Percentiles rank a stretch among this genome's conserved stretches.
Conservation (phyloP, 1,140 invertebrate genomes). For the Trichonephila inaurata region DNA sequence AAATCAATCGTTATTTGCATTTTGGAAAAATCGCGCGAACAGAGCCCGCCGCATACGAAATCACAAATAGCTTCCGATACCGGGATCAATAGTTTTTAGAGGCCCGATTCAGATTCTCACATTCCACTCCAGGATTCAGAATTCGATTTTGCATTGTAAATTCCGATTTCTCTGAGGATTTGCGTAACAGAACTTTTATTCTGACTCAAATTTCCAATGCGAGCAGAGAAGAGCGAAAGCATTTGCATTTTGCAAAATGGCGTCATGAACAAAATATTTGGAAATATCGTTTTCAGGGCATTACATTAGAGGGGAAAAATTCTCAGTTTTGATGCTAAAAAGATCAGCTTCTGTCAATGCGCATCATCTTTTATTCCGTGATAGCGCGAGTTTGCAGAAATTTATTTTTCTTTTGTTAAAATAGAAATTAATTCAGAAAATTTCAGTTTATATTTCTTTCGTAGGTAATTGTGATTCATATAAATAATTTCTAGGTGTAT, state of each 20-base stretch:
- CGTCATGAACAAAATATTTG: not conserved
- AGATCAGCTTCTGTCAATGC: too few species aligned
- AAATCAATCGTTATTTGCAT: conserved; percentile 1
- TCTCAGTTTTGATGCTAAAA: too few species aligned
- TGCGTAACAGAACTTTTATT: not conserved
- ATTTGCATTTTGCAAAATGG: conserved; percentile 11
- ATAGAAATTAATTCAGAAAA: too few species aligned
- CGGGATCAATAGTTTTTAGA: not conserved
- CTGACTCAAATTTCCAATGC: not conserved
- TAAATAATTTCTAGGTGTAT: too few species aligned
- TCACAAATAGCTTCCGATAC: not conserved
- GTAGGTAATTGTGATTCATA: too few species aligned
- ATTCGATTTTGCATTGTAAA: conserved; percentile 27
- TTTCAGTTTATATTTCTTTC: too few species aligned
- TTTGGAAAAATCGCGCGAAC: not conserved
- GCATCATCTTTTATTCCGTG: too few species aligned
- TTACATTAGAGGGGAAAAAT: not conserved
- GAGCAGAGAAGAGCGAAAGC: not conserved
- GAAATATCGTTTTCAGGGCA: not conserved
- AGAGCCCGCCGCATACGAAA: not conserved
- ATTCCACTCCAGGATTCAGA: not conserved
- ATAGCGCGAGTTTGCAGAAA: too few species aligned
- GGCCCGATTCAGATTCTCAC: not conserved
- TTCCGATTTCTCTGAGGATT: not conserved
- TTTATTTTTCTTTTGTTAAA: too few species aligned